phyloP scores from a whole-genome alignment of 2,888 invertebrate species.

The Oscheius sp. region DNA sequence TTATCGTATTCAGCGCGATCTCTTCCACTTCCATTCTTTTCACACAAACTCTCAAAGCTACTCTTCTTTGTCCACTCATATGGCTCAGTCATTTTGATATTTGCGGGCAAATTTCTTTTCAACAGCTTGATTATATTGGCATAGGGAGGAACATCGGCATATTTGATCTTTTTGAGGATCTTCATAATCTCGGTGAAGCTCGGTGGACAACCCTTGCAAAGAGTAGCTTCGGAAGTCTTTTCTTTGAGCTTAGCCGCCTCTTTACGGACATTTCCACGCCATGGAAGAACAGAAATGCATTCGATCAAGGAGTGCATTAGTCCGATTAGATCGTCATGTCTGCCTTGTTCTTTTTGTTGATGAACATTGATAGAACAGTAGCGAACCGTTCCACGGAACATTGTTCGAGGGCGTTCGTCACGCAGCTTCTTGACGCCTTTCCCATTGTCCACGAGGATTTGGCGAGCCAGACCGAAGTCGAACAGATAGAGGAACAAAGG shows the following conservation, averaged over 20 bases:
- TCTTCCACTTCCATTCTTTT: not conserved
- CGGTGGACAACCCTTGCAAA: slow-evolving; percentile 42
- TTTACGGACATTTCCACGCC: slow-evolving; percentile 59
- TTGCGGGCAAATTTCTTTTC: slow-evolving; percentile 43
- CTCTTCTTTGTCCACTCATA: slow-evolving; percentile 58
- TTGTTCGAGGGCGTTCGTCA: slow-evolving; percentile 30
- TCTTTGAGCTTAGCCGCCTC: slow-evolving; percentile 56
- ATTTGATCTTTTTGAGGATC: slow-evolving; percentile 43
- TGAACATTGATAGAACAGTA: slow-evolving; percentile 57
- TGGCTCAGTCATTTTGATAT: slow-evolving; percentile 55
- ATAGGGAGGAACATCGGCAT: slow-evolving; percentile 55
- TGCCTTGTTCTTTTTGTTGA: slow-evolving; percentile 54
- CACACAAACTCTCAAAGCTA: not conserved
- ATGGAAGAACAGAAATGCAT: slow-evolving; percentile 57
- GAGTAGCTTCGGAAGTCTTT: slow-evolving; percentile 41
- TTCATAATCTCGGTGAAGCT: not conserved
- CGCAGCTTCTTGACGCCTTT: slow-evolving; percentile 79
- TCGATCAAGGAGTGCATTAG: slow-evolving; percentile 59
- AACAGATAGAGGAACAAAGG: slow-evolving; percentile 53
- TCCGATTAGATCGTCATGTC: slow-evolving; percentile 56
- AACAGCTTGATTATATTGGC: slow-evolving; percentile 42
- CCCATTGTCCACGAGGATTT: slow-evolving; percentile 74
- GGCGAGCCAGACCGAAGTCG: slow-evolving; percentile 66
- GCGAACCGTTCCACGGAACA: slow-evolving; percentile 47
- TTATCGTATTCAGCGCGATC: slow-evolving; percentile 52